These are phyloP conservation scores for Eira barbara DNA, from an alignment of 2,113 vertebrate genomes.

Conservation along the genomic window DNA sequence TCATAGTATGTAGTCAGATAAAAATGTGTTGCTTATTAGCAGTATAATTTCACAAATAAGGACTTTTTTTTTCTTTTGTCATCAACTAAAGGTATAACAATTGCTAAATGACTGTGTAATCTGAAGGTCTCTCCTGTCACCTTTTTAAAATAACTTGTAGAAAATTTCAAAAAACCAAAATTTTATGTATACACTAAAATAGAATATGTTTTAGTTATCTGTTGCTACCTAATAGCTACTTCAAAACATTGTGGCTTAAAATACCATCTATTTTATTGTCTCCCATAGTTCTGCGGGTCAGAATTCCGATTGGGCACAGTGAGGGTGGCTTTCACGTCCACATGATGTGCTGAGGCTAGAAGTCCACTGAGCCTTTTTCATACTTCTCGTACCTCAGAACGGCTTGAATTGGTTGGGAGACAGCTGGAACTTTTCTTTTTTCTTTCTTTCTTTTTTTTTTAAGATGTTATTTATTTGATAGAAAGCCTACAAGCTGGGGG, in stretches of 20 bases:
- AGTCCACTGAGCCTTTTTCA: background rate
- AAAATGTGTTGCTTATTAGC: slow-evolving; percentile 12
- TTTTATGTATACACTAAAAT: background rate
- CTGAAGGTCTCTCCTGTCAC: background rate
- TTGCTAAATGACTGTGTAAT: background rate
- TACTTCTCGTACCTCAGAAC: background rate
- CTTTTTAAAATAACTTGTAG: background rate
- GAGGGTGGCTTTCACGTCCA: background rate
- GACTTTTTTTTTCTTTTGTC: background rate
- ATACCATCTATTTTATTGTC: background rate
- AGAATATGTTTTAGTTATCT: background rate
- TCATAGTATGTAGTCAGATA: background rate
- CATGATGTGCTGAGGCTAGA: background rate
- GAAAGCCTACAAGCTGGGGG: background rate
- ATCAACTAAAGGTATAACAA: background rate
- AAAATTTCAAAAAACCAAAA: background rate
- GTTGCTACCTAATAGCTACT: background rate
- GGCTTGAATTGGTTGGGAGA: background rate
- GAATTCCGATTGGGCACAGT: background rate
- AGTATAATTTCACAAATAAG: background rate
- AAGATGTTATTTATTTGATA: background rate
- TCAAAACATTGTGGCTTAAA: slow-evolving; percentile 19
- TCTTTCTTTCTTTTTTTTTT: background rate
- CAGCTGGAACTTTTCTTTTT: background rate
- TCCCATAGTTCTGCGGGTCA: background rate